These are phyloP conservation scores for Mesoclemmys tuberculata DNA, from an alignment of 2,113 vertebrate species.

Conservation along the genomic window DNA sequence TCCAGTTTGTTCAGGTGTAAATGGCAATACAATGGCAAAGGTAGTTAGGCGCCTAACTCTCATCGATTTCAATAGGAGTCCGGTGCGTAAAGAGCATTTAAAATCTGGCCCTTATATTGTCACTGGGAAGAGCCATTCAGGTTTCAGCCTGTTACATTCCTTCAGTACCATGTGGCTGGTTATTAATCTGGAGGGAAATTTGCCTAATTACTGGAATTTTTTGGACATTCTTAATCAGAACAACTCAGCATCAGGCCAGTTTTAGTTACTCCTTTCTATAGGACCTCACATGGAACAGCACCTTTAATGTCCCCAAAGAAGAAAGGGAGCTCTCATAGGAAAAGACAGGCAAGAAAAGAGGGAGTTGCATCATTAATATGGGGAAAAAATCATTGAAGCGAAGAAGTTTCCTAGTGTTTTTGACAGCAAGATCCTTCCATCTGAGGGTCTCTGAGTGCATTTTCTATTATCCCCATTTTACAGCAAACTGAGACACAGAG, in stretches of 20 bases:
- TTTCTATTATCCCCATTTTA: background rate
- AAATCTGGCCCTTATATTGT: background rate
- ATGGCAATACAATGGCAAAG: background rate
- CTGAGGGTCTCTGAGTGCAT: background rate
- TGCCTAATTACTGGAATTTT: background rate
- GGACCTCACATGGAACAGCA: background rate
- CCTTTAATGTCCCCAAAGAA: background rate
- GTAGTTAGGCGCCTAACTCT: background rate
- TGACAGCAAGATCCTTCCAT: background rate
- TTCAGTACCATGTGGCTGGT: background rate
- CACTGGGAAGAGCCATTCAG: background rate
- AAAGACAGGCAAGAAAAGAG: background rate
- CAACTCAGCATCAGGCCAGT: background rate
- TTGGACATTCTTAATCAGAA: background rate
- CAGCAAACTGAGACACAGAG: background rate
- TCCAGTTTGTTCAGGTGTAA: fast-evolving
- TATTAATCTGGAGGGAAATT: background rate
- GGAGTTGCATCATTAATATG: no score
- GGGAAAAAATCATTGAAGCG: background rate
- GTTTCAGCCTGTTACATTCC: background rate
- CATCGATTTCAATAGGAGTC: background rate
- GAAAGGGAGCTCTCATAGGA: background rate
- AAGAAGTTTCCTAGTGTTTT: background rate
- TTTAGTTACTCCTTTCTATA: background rate
- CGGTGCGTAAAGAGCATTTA: background rate